Evolutionary conservation across 2,888 invertebrate genomes (phyloP), one percentile per base, ranked within the genome.

Genomic region (Lasioglossum villosulum): DNA sequence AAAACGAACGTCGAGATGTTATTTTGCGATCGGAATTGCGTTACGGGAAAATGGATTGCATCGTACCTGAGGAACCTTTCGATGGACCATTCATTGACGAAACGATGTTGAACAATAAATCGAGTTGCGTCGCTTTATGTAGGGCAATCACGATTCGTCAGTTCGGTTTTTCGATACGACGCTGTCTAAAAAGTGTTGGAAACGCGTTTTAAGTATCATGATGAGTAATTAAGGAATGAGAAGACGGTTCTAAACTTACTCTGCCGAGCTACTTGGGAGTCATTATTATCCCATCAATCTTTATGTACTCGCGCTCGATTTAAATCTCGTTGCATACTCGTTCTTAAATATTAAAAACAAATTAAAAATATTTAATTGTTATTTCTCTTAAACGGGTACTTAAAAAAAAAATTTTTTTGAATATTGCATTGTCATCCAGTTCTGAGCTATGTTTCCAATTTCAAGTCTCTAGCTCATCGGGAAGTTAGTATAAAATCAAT

Each of bases 251-350:
- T 30, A 52, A 78, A 37, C 52, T 45, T 70, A 30, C 39, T 71
- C 39, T 39, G 16, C 59, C n/a, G 63, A 39, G 39, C 8, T 37
- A 75, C 37, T 42, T 66, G 68, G 19, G 27, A 37, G 45, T 48
- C 45, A 45, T 34, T 19, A 48, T 66, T 63, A 39, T 14, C 19
- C 39, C 34, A 39, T 66, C 27, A 63, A 75, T 39, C 82, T 73
- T 72, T 68, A 16, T 5, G 45, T 68, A 48, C 66, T 34, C 3
- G 45, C 10, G 23, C n/a, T 19, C 30, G 34, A 66, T 68, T 68
- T 76, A 45, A 68, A 30, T 34, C 48, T 66, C 30, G 27, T 45
- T 45, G 45, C 42, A 4, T 42, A 42, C 12, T 14, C 3, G 42
- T 14, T 14, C 14, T 14, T 12, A 42, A 12, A 12, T 42, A 12